Conservation (phyloP, 2,888 invertebrate genomes). For the Luperina testacea region DNA sequence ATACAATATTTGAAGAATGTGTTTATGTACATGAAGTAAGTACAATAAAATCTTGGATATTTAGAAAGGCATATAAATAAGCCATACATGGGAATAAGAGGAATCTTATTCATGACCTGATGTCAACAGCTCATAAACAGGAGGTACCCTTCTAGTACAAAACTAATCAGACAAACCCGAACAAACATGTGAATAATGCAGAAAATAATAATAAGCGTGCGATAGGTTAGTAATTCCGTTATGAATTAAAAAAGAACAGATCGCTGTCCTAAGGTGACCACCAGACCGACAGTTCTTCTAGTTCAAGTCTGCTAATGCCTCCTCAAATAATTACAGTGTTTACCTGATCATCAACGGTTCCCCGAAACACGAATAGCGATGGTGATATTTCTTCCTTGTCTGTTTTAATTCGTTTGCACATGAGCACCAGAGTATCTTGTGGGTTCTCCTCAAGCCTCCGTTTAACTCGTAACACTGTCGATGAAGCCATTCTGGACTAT, state of each 20-base stretch:
- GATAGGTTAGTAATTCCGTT: neutral
- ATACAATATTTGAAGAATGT: neutral
- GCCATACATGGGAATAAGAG: neutral
- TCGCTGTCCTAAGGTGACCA: neutral
- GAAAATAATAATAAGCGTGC: neutral
- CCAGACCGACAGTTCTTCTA: neutral
- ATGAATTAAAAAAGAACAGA: neutral
- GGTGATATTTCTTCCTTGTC: conserved; percentile 88
- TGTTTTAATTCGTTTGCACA: conserved; percentile 92
- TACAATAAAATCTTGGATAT: neutral
- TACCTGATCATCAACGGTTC: conserved; percentile 93
- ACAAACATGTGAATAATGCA: neutral
- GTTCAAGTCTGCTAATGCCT: neutral
- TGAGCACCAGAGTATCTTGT: conserved; percentile 92
- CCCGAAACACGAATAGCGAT: conserved; percentile 93
- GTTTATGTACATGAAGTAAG: neutral
- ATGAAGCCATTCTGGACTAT: conserved; percentile 60
- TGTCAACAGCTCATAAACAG: neutral
- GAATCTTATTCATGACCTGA: too few relatives aligned
- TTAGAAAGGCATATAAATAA: neutral
- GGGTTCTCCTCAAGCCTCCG: conserved; percentile 93
- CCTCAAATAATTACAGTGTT: neutral
- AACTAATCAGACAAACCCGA: neutral
- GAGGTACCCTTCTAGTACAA: neutral
- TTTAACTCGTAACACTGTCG: conserved; percentile 93